Conservation (phyloP, 1,140 invertebrate species). For the Neotoxoptera formosana region DNA sequence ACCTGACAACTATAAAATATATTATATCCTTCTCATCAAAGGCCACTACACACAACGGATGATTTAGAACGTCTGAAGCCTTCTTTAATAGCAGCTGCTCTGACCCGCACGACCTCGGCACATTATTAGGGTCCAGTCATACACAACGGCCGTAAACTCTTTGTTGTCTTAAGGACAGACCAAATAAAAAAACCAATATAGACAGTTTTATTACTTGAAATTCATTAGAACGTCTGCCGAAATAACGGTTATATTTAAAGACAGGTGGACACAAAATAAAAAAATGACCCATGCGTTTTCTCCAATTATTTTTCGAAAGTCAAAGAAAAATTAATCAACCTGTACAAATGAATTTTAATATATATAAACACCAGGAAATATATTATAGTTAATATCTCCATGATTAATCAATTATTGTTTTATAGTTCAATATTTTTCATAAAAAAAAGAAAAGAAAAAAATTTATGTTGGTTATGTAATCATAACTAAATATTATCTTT, state of each 20-base stretch:
- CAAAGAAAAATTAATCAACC: not conserved
- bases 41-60: constrained; percentile 1
- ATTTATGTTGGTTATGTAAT: too few relatives aligned
- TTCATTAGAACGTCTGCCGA: constrained; percentile 19
- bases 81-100: constrained; percentile 55
- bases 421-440: not conserved
- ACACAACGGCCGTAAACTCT: constrained; percentile 45
- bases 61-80: constrained; percentile 48
- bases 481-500: too few relatives aligned
- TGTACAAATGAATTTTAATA: not conserved
- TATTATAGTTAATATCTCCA: not conserved
- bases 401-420: not conserved
- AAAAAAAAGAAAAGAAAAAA: not conserved
- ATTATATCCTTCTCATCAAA: constrained; percentile 46
- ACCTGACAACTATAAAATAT: not conserved
- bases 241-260: constrained; percentile 34
- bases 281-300: not conserved
- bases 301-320: constrained; percentile 44
- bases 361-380: constrained; percentile 8
- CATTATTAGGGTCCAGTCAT: constrained; percentile 50
- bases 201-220: constrained; percentile 48
- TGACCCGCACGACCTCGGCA: constrained; percentile 55
- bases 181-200: constrained; percentile 59
- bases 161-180: constrained; percentile 45
- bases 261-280: not conserved